Evolutionary conservation across 53 echinoderm and acorn worm species (phyloP), one percentile per base, ranked within the genome.

Genomic region (Astropecten irregularis): DNA sequence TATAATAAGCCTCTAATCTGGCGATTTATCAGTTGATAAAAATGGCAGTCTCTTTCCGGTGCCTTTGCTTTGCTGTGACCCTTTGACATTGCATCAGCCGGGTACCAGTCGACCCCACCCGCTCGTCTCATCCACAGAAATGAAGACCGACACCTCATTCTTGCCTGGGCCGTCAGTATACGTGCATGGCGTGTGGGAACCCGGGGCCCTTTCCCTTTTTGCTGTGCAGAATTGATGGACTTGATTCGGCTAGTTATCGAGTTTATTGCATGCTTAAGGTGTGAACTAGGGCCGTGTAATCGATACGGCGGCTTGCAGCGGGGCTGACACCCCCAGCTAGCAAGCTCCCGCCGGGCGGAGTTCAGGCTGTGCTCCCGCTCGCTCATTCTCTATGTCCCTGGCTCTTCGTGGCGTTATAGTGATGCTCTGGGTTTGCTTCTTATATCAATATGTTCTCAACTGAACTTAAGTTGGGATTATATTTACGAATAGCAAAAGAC

Each of bases 341-440:
- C n/a, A 52, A 29, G 49, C 71, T 50, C 71, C 50, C 50, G 71
- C 50, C 52, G 71, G 71, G 71, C 71, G 51, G 29, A 71, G 49
- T 34, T 71, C n/a, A 33, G 32, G 21, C 52, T 22, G 20, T 32
- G 27, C 32, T 15, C 50, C 33, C 71, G 52, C 19, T 71, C 51
- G 33, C 71, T 71, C 25, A 49, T n/a, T n/a, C n/a, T n/a, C n/a
- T n/a, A n/a, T n/a, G n/a, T n/a, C n/a, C n/a, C n/a, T n/a, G n/a
- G n/a, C n/a, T n/a, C n/a, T n/a, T n/a, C n/a, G n/a, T n/a, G n/a
- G n/a, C n/a, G n/a, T n/a, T n/a, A n/a, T n/a, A n/a, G n/a, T n/a
- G n/a, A n/a, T n/a, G n/a, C n/a, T n/a, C n/a, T n/a, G n/a, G n/a
- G n/a, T n/a, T n/a, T n/a, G n/a, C n/a, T n/a, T n/a, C n/a, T n/a